A percentile compares a stretch with the other conserved stretches of the same genome.
phyloP scores from a whole-genome alignment of 2,888 invertebrate species.

The Myopa tessellatipennis region DNA sequence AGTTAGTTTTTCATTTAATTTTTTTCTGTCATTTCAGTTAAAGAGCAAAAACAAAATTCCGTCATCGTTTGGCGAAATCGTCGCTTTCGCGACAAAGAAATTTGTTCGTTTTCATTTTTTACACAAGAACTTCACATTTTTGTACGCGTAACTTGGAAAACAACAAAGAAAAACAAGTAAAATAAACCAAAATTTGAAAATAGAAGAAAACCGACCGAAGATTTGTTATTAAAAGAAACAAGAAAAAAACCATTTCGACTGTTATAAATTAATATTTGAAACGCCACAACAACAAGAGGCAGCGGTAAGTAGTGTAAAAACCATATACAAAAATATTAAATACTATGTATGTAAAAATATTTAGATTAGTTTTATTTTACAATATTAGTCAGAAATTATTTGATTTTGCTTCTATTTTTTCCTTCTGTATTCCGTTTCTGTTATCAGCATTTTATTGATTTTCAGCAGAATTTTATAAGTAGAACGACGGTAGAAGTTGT shows the following conservation, averaged over 20 bases:
- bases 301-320: conserved; percentile 54
- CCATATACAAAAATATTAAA: too few relatives aligned
- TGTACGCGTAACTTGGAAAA: conserved; percentile 35
- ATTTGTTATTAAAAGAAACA: neutral
- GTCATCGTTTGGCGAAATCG: conserved; percentile 44
- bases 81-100: conserved; percentile 45
- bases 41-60: conserved; percentile 39
- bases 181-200: conserved; percentile 26
- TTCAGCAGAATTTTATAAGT: too few relatives aligned
- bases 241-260: neutral
- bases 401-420: too few relatives aligned
- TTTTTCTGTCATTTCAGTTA: conserved; percentile 21
- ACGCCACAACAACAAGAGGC: conserved; percentile 50
- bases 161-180: conserved; percentile 24
- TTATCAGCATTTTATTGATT: too few relatives aligned
- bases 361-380: too few relatives aligned
- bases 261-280: conserved; percentile 22
- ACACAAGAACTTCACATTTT: conserved; percentile 30
- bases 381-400: too few relatives aligned
- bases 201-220: conserved; percentile 9
- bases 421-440: too few relatives aligned
- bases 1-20: neutral
- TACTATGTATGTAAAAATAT: too few relatives aligned
- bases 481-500: too few relatives aligned
- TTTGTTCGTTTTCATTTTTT: conserved; percentile 25